Percentiles rank a stretch among this genome's conserved stretches.
Conservation (phyloP, 2,888 invertebrate species). For the Tachystola acroxantha region DNA sequence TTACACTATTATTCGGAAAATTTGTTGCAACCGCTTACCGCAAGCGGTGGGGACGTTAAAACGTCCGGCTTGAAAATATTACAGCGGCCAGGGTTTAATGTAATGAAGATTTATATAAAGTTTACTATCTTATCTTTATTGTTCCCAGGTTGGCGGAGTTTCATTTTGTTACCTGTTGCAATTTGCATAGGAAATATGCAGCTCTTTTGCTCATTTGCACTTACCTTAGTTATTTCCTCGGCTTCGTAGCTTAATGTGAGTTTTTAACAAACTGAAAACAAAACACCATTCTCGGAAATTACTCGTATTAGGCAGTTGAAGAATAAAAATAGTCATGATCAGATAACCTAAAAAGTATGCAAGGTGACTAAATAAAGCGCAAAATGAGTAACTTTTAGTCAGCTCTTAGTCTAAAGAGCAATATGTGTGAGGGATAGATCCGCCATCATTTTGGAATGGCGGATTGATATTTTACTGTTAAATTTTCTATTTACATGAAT, state of each 20-base stretch:
- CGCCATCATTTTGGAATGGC: too few relatives aligned
- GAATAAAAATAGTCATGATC: too few relatives aligned
- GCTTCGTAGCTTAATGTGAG: not conserved
- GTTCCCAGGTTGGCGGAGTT: constrained; percentile 7
- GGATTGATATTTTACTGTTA: too few relatives aligned
- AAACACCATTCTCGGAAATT: too few relatives aligned
- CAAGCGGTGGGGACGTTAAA: constrained; percentile 58
- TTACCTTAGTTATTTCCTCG: not conserved
- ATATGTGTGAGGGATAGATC: too few relatives aligned
- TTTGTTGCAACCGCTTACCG: constrained; percentile 59
- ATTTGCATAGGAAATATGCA: constrained; percentile 2
- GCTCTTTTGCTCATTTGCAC: not conserved
- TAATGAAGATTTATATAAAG: constrained; percentile 64
- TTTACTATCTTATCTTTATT: constrained; percentile 33
- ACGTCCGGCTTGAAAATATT: constrained; percentile 59
- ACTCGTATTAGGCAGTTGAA: too few relatives aligned
- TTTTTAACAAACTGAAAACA: not conserved
- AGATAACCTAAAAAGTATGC: too few relatives aligned
- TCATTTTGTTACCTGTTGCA: constrained; percentile 13
- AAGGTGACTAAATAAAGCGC: too few relatives aligned
- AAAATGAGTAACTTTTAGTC: too few relatives aligned
- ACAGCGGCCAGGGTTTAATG: constrained; percentile 47
- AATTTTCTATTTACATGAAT: too few relatives aligned
- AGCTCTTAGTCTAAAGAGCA: not conserved
- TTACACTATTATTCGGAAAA: constrained; percentile 51